Conservation (phyloP, 2,113 vertebrate genomes). For the Hydropotes inermis region DNA sequence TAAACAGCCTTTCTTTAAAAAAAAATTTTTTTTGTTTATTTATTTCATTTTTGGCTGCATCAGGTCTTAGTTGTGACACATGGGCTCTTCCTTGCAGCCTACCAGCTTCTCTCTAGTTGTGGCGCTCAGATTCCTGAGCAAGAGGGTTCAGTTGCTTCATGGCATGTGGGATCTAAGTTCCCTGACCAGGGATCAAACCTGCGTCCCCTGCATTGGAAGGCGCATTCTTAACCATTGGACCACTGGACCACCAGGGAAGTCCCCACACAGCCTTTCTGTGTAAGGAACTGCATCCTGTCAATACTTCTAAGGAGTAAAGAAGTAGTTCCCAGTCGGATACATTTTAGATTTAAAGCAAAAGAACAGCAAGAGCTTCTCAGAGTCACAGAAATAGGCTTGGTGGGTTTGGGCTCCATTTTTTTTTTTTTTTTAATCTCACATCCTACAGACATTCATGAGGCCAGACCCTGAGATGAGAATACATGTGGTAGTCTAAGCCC, state of each 20-base stretch:
- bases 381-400: background rate
- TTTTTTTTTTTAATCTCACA: background rate
- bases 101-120: background rate
- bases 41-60: background rate
- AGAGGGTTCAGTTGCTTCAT: background rate
- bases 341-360: background rate
- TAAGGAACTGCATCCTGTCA: rapidly evolving
- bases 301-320: background rate
- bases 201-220: background rate
- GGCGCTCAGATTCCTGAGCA: background rate
- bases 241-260: background rate
- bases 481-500: background rate
- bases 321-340: background rate
- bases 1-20: background rate
- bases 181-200: background rate
- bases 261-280: background rate
- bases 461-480: background rate
- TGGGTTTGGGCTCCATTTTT: background rate
- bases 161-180: background rate
- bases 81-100: background rate
- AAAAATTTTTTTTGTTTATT: background rate
- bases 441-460: background rate
- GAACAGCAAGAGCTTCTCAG: background rate
- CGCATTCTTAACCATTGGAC: background rate
- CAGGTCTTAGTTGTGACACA: background rate